Evolutionary conservation across 2,888 invertebrate genomes (phyloP), one percentile per base, ranked within the genome.

Genomic region (Panorpa germanica): DNA sequence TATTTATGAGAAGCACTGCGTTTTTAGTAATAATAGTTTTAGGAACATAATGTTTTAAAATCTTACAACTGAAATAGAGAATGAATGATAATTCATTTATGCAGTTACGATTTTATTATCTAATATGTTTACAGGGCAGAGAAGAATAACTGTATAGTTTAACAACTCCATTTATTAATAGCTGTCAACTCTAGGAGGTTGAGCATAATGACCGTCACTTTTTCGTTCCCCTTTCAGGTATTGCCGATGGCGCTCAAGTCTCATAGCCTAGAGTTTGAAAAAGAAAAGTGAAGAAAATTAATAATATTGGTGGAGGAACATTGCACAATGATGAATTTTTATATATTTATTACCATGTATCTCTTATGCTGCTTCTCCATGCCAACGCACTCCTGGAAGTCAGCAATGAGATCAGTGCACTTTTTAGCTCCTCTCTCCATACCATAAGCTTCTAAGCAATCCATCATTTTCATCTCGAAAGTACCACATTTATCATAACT

Each of bases 381-480:
- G 2, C 55, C 52, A 10, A 63, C 52, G 41, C 85, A 85, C 51
- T 85, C 83, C 34, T 62, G 57, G 41, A 70, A 73, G 49, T 85
- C 82, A 1, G 59, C 56, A 32, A 74, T 59, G 5, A 76, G 47
- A 29, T 58, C 49, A 4, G 50, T 44, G 46, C 85, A 85, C 45
- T 71, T 66, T n/a, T 43, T 44, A 19, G 53, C 40, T 1, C 73
- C 76, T 22, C 61, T 58, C n/a, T 69, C 65, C 7, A 68, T 41
- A 2, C 83, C 85, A 39, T 83, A 81, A 3, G 80, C 83, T 45
- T 83, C 81, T 27, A 81, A 45, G 43, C 83, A 85, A 39, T 83
- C 76, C 55, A 76, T 65, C 43, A 69, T 65, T 17, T 64, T 61
- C 46, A 72, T 55, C 53, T 83, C 82, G 39, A 75, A 54, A 33